These are phyloP conservation scores for Theristicus caerulescens DNA, from an alignment of 2,113 vertebrate genomes.

Conservation along the genomic window DNA sequence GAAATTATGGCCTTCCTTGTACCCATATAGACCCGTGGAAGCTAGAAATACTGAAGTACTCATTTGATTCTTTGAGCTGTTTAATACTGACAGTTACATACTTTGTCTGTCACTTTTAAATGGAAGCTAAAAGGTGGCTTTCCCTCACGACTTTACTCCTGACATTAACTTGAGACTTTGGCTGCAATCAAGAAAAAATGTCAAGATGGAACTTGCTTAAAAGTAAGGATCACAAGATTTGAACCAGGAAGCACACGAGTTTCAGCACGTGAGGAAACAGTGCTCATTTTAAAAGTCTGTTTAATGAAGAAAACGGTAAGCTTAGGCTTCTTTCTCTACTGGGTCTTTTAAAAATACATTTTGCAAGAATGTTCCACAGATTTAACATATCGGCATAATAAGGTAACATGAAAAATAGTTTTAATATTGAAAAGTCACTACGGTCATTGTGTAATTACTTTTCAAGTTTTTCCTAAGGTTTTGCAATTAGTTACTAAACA, in stretches of 20 bases:
- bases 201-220: not conserved
- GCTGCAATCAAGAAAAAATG: not conserved
- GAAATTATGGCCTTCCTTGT: not conserved
- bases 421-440: conserved; percentile 32
- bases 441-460: not conserved
- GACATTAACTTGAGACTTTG: not conserved
- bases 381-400: not conserved
- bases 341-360: not conserved
- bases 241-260: not conserved
- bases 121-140: not conserved
- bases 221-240: not conserved
- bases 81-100: not conserved
- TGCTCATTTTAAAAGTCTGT: not conserved
- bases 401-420: not conserved
- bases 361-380: not conserved
- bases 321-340: not conserved
- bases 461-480: not conserved
- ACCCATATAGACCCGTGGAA: not conserved
- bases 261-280: not conserved
- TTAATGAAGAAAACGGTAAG: not conserved
- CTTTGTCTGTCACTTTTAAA: conserved; percentile 17
- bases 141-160: not conserved
- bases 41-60: not conserved
- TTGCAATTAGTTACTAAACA: not conserved
- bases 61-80: not conserved